Evolutionary conservation across 2,797 vertebrate species (phyloP).

Genomic region (Cossypha caffra): DNA sequence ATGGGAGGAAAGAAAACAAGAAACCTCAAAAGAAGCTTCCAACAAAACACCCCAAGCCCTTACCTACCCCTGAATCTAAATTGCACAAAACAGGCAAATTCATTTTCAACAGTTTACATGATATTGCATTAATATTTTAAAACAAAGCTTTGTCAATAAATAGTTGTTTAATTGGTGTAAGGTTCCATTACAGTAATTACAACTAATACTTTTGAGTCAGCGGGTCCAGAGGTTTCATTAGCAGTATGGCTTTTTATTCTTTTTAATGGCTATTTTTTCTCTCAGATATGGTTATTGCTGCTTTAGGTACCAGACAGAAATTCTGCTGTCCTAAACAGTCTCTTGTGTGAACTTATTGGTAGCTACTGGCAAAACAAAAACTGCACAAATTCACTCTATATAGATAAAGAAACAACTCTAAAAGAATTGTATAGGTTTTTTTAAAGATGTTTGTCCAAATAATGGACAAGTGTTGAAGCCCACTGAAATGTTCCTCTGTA

Average conservation of each 20-base stretch:
- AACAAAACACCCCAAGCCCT: background rate
- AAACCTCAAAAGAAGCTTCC: background rate
- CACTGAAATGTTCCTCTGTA: background rate
- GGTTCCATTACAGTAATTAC: background rate
- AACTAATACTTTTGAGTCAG: background rate
- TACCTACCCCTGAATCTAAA: background rate
- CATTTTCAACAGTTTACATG: conserved; percentile 86
- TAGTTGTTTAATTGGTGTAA: background rate
- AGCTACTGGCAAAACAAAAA: background rate
- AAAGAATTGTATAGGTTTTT: background rate
- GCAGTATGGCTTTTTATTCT: background rate
- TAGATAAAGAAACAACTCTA: background rate
- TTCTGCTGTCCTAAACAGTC: background rate
- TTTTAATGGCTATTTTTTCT: background rate
- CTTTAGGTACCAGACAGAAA: background rate
- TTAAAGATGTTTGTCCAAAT: background rate
- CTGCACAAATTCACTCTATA: fast-evolving
- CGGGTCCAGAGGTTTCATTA: background rate
- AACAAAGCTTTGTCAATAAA: background rate
- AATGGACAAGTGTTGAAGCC: background rate
- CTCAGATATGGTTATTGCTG: background rate
- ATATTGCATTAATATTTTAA: conserved; percentile 77
- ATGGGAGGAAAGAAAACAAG: background rate
- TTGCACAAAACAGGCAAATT: background rate
- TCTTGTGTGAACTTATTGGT: background rate